Conservation (phyloP, 2,888 invertebrate species). For the Spisula solida region DNA sequence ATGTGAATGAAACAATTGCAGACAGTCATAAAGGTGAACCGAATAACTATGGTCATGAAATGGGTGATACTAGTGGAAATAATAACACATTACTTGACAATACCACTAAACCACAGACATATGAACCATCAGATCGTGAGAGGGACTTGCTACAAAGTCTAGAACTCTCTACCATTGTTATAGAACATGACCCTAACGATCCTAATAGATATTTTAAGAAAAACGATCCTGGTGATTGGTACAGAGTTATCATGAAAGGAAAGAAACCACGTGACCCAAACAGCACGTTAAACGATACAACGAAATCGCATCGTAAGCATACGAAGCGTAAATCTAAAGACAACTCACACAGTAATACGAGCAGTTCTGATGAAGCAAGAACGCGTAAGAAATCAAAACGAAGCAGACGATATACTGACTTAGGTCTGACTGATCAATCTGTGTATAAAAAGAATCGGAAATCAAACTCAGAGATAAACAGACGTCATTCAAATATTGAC, state of each 20-base stretch:
- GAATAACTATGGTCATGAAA: background rate
- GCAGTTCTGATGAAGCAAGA: conserved; percentile 16
- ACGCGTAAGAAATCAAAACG: conserved; percentile 8
- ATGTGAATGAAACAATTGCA: conserved; percentile 1
- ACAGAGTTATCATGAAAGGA: conserved; percentile 68
- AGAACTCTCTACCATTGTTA: conserved; percentile 61
- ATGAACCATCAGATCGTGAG: conserved; percentile 59
- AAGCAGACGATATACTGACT: conserved; percentile 28
- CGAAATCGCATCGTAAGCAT: background rate
- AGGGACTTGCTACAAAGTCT: conserved; percentile 57
- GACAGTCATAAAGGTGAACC: background rate
- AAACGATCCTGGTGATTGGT: conserved; percentile 66
- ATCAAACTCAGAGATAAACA: background rate
- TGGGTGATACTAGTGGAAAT: background rate
- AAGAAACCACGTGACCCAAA: conserved; percentile 58
- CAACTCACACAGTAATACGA: conserved; percentile 16
- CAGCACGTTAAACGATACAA: background rate
- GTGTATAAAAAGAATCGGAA: background rate
- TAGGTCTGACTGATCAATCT: conserved; percentile 10
- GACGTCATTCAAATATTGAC: background rate
- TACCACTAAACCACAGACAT: conserved; percentile 42
- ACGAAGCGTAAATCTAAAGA: conserved; percentile 40
- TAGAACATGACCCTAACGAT: conserved; percentile 67
- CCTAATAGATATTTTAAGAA: conserved; percentile 67
- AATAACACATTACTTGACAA: background rate